Base-by-base conservation (phyloP, 2,888 invertebrate species). In the Callyntrura sp. region DNA sequence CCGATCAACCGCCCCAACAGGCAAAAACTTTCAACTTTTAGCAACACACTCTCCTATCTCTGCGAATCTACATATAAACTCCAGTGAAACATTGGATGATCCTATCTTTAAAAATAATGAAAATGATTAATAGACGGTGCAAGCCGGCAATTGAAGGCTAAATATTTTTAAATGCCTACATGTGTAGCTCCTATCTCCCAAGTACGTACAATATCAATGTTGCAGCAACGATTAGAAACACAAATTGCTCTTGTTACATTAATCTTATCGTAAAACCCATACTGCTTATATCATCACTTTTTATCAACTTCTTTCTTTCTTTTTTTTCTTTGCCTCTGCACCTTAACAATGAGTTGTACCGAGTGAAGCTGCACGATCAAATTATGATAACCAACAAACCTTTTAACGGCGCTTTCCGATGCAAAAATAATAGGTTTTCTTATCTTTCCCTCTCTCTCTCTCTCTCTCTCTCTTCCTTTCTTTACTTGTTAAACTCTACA, bases 201-300 rank as follows among this genome's bases (percentile, higher is more conserved):
- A 6, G 35, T 35, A 35, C 35, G 35, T 35, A 35, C 2, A 35
- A 35, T 4, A 35, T 35, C 35, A 35, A 35, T 35, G 35, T 35
- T 57, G 57, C 57, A 57, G 17, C 57, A 55, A 43, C 35, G 20
- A 60, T 35, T 57, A 35, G 35, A 73, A 62, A 35, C 57, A 76
- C 45, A 81, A 81, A 81, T 81, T 79, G 14, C 78, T 57, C 55
- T 62, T 60, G 81, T 25, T 35, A 81, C 51, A 23, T 14, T 9
- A 55, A 81, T 81, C 62, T 81, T 81, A 81, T 81, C 57, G 35
- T 35, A 76, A 25, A 45, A 48, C 51, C 25, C 4, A 51, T 76
- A 76, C 55, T 23, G 55, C 51, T 25, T 76, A 76, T 70, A 76
- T 76, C 76, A 76, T 76, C 76, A 76, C 76, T 76, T 76, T 25